Evolutionary conservation across 2,888 invertebrate species (phyloP), one percentile per base, ranked within the genome.

Genomic region (Idaea aversata): DNA sequence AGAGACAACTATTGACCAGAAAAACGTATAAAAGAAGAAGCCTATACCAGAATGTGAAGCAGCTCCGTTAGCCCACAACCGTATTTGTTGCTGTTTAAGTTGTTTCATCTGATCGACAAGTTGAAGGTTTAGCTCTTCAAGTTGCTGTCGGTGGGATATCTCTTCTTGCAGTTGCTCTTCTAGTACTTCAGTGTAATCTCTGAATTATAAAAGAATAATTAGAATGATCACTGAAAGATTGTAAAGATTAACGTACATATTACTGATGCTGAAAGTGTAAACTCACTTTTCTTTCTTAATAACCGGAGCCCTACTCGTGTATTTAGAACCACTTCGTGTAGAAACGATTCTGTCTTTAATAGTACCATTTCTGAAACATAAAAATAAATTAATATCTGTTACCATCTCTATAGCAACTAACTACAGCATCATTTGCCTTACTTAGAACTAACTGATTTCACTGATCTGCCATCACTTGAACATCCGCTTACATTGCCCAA

Each of bases 91-190:
- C 67, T 90, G 88, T 71, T 93, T 93, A 7, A 94, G 88, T 65
- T 93, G 90, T 73, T 94, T 91, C 77, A 95, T 90, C 83, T 95
- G 94, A 16, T 93, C 88, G 63, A 94, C 94, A 5, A 96, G 87
- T 76, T 94, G 94, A 68, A 91, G 86, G 77, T 95, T 95, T 38
- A 94, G 81, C 73, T 93, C 93, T 77, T 95, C 95, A 1, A 94
- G 93, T 80, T 95, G 94, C 71, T 94, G 93, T n/a, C 95, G 89
- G 72, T 94, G 93, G 0, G 91, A 88, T 57, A 94, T 94, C 84
- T 95, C 95, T 59, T 94, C 93, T 69, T 94, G 93, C 4, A 95
- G 80, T 82, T 95, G 94, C 65, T 94, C 93, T 76, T 95, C 94
- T 16, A 95, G 78, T 1, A 84, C 67, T 70, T 91, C 91, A 15